Evolutionary conservation across 1,140 invertebrate species (phyloP).

Genomic region (Drosophila navojoa): DNA sequence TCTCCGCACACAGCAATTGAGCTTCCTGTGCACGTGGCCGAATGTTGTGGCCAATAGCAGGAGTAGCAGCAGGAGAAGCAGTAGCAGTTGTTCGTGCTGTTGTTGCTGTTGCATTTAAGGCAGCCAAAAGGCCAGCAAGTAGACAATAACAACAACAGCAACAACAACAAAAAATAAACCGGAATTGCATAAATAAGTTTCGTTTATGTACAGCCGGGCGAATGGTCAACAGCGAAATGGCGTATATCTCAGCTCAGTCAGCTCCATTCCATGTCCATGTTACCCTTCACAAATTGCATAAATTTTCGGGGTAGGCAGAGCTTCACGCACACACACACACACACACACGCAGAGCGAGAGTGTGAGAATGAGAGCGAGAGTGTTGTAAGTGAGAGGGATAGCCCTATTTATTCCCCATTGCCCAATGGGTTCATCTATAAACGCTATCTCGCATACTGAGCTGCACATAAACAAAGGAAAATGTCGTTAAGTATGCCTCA

Average conservation of each 20-base stretch:
- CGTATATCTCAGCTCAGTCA: constrained; percentile 39
- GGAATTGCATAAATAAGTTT: constrained; percentile 67
- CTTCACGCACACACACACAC: too few species aligned
- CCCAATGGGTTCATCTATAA: constrained; percentile 47
- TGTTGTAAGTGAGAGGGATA: not conserved
- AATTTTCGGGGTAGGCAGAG: constrained; percentile 32
- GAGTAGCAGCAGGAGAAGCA: too few species aligned
- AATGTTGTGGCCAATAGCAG: not conserved
- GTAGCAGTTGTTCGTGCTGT: not conserved
- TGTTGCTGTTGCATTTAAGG: constrained; percentile 32
- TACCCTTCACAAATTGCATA: constrained; percentile 48
- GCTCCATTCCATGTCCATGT: constrained; percentile 22
- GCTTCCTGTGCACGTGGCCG: constrained; percentile 49
- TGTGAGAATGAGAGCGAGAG: not conserved
- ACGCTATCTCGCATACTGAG: constrained; percentile 42
- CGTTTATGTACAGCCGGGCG: constrained; percentile 45
- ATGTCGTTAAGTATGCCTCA: constrained; percentile 55
- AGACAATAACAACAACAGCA: constrained; percentile 16
- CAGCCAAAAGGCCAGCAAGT: constrained; percentile 32
- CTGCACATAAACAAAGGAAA: constrained; percentile 62
- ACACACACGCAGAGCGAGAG: too few species aligned
- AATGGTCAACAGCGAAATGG: constrained; percentile 47
- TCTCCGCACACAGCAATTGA: constrained; percentile 20
- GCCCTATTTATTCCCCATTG: constrained; percentile 16
- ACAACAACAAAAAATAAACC: constrained; percentile 34